A percentile compares a stretch with the other conserved stretches of the same genome.
Conservation (phyloP, 2,888 invertebrate genomes). For the Andricus quercusramuli region DNA sequence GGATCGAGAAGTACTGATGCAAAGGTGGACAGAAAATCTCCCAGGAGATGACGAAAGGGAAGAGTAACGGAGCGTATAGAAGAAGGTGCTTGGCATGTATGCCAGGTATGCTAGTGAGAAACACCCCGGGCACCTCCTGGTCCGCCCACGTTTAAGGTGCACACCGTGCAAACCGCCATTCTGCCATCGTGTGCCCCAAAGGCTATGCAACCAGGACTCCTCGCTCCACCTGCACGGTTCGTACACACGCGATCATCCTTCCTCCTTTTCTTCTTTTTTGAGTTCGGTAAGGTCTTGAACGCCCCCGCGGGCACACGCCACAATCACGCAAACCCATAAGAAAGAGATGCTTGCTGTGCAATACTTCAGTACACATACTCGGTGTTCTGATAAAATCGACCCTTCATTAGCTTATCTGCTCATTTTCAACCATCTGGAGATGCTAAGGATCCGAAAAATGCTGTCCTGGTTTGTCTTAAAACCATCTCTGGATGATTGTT, state of each 20-base stretch:
- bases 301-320: constrained; percentile 77
- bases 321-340: constrained; percentile 69
- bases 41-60: constrained; percentile 23
- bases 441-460: background rate
- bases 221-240: constrained; percentile 63
- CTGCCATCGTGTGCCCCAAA: constrained; percentile 49
- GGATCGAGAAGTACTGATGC: background rate
- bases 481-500: too few species aligned
- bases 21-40: background rate
- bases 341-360: constrained; percentile 45
- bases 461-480: too few species aligned
- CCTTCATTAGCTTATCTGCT: background rate
- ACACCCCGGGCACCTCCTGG: constrained; percentile 67
- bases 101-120: constrained; percentile 75
- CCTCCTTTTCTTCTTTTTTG: constrained; percentile 44
- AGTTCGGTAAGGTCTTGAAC: constrained; percentile 61
- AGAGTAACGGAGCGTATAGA: constrained; percentile 2
- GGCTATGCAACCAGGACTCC: constrained; percentile 48
- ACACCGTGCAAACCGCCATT: constrained; percentile 54
- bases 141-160: constrained; percentile 74
- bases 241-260: constrained; percentile 61
- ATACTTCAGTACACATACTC: constrained; percentile 52
- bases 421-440: background rate
- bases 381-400: background rate
- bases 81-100: constrained; percentile 59